phyloP scores from a whole-genome alignment of 2,113 vertebrate species.

The Eulemur macaco region DNA sequence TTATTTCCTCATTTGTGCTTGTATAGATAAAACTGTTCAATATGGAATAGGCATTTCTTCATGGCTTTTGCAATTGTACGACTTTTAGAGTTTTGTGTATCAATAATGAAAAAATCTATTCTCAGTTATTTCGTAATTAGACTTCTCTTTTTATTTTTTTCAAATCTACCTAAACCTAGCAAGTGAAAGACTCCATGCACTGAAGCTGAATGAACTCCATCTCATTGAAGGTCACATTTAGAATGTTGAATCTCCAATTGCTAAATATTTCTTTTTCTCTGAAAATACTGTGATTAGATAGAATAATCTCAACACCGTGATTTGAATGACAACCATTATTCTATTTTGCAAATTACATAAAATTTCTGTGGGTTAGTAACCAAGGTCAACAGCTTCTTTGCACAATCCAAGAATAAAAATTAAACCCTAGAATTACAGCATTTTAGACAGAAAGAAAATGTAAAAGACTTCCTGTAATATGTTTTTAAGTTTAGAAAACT shows the following conservation, averaged over 20 bases:
- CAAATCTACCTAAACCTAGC: not conserved
- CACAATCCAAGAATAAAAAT: conserved; percentile 46
- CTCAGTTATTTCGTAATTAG: conserved; percentile 59
- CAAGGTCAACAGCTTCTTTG: conserved; percentile 69
- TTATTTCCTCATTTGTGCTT: not conserved
- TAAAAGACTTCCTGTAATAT: not conserved
- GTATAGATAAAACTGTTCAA: not conserved
- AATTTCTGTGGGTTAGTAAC: not conserved
- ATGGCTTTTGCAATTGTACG: not conserved
- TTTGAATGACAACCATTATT: conserved; percentile 60
- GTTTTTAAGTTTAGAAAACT: conserved; percentile 20
- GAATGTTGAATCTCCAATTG: not conserved
- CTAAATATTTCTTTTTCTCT: conserved; percentile 60
- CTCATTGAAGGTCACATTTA: conserved; percentile 65
- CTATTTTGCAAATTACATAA: conserved; percentile 61
- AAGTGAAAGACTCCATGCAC: conserved; percentile 35
- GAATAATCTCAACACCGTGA: conserved; percentile 59
- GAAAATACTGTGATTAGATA: conserved; percentile 2
- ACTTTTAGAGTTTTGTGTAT: conserved; percentile 32
- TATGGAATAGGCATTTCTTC: not conserved
- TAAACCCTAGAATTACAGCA: conserved; percentile 36
- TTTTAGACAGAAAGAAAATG: conserved; percentile 43
- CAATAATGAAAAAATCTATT: not conserved
- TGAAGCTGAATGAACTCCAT: conserved; percentile 45
- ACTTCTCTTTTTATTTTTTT: conserved; percentile 52